Percentiles rank a stretch among this genome's conserved stretches.
Evolutionary conservation across 2,113 vertebrate genomes (phyloP).

Genomic region (Microtus montanus): DNA sequence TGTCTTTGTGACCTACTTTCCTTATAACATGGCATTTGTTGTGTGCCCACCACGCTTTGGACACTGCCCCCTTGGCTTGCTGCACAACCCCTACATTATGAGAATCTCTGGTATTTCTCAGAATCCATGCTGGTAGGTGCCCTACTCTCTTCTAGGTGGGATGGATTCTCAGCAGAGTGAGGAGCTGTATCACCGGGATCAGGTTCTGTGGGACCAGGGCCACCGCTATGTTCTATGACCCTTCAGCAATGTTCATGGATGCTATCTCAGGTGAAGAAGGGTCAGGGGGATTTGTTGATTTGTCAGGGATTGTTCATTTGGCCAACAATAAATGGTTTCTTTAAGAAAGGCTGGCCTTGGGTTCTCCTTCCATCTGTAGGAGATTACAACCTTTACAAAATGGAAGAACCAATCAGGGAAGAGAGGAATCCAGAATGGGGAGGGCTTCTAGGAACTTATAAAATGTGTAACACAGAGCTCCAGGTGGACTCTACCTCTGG

Average conservation of each 20-base stretch:
- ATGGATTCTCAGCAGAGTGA: background rate
- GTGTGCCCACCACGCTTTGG: rapidly evolving
- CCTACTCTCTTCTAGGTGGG: background rate
- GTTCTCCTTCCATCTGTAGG: background rate
- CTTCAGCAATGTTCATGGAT: rapidly evolving
- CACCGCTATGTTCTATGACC: rapidly evolving
- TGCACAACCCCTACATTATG: rapidly evolving
- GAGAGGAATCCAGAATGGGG: background rate
- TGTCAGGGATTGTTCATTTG: too few relatives aligned
- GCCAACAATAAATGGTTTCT: background rate
- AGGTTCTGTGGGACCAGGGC: rapidly evolving
- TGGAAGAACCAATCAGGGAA: background rate
- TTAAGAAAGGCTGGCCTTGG: background rate
- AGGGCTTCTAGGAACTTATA: background rate
- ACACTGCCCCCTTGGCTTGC: rapidly evolving
- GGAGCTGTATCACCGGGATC: rapidly evolving
- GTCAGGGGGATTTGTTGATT: background rate
- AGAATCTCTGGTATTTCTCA: background rate
- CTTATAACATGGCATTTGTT: background rate
- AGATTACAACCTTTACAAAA: background rate
- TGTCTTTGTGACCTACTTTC: rapidly evolving
- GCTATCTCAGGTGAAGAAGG: background rate
- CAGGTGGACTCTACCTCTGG: background rate
- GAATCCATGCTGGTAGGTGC: rapidly evolving
- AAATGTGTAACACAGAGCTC: too few relatives aligned